These are phyloP conservation scores for Chauna torquata DNA, from an alignment of 2,113 vertebrate species.

Conservation along the genomic window DNA sequence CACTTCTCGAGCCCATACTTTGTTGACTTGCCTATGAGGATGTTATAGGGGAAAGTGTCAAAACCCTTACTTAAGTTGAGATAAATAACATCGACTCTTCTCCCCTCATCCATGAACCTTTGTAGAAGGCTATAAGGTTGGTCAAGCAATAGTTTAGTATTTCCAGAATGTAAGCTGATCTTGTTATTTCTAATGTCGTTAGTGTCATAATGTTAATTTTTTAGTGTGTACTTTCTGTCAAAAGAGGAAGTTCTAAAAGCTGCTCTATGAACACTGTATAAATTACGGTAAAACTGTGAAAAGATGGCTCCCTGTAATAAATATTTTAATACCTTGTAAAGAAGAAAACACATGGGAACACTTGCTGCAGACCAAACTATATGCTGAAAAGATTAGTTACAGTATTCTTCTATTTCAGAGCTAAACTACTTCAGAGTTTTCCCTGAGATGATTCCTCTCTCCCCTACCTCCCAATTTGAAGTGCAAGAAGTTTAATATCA, in stretches of 20 bases:
- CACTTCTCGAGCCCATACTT: background rate
- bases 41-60: background rate
- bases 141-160: background rate
- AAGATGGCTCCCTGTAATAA: background rate
- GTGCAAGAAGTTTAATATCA: background rate
- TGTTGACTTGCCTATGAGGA: background rate
- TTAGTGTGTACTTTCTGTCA: background rate
- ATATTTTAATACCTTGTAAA: background rate
- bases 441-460: background rate
- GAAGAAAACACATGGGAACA: background rate
- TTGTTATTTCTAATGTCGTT: background rate
- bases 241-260: background rate
- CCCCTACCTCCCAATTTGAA: background rate
- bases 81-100: background rate
- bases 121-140: background rate
- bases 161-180: background rate
- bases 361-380: background rate
- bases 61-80: background rate
- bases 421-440: background rate
- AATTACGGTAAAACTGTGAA: background rate
- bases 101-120: background rate
- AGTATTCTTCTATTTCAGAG: background rate
- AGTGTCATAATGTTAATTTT: background rate
- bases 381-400: background rate
- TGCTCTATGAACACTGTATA: background rate